Percentiles rank a stretch among this genome's conserved stretches.
These are phyloP conservation scores for Melipona bicolor DNA, from an alignment of 2,888 invertebrate species.

Conservation along the genomic window DNA sequence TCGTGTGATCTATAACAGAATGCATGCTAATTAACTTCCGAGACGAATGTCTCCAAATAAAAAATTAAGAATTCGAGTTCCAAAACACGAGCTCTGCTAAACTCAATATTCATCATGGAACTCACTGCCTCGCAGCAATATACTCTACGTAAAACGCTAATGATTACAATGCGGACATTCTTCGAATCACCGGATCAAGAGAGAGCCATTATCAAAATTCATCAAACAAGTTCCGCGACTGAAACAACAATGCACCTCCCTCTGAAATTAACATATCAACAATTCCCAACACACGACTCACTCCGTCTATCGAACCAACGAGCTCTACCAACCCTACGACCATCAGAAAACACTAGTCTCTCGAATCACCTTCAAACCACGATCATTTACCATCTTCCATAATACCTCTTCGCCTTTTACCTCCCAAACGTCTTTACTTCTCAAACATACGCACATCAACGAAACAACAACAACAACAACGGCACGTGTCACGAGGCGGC, in stretches of 20 bases:
- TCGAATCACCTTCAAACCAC: neutral
- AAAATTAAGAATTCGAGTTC: no score
- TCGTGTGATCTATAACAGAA: no score
- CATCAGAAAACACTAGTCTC: constrained; percentile 2
- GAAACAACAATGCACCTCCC: neutral
- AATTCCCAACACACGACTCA: constrained; percentile 4
- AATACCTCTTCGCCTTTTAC: neutral
- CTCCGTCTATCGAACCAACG: neutral
- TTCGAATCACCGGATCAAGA: neutral
- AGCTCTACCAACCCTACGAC: neutral
- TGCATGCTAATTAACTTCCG: no score
- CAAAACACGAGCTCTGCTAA: no score
- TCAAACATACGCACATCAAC: neutral
- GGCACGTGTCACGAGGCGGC: constrained; percentile 59
- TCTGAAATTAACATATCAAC: neutral
- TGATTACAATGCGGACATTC: no score
- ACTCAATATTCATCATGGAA: no score
- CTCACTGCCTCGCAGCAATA: no score
- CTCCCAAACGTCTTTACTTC: no score
- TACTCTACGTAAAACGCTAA: no score
- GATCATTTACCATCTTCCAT: neutral
- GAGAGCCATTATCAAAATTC: neutral
- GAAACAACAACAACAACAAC: constrained; percentile 14
- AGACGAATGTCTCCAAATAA: no score
- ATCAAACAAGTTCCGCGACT: neutral